These are phyloP conservation scores for Acrobeloides nanus DNA, from an alignment of 2,888 invertebrate species.

Conservation along the genomic window DNA sequence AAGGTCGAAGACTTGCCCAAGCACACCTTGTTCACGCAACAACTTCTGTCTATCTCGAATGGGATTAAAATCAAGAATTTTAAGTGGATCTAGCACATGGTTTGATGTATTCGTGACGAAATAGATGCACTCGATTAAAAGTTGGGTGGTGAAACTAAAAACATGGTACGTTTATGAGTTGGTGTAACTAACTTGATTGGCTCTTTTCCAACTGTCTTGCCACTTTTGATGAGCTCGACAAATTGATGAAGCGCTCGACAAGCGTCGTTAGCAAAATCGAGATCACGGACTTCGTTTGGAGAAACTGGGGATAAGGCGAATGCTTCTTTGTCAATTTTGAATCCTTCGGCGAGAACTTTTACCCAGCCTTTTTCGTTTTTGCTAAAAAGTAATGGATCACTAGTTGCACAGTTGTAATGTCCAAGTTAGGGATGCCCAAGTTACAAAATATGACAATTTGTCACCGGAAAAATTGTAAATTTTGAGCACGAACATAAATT, in stretches of 20 bases:
- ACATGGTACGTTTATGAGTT: neutral
- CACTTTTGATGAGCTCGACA: slow-evolving; percentile 40
- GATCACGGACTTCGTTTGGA: slow-evolving; percentile 89
- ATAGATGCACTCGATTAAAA: slow-evolving; percentile 69
- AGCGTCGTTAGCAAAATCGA: slow-evolving; percentile 98
- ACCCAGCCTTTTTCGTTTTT: slow-evolving; percentile 53
- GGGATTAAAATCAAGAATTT: slow-evolving; percentile 72
- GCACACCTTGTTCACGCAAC: slow-evolving; percentile 87
- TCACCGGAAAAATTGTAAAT: too few species aligned
- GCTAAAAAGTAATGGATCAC: too few species aligned
- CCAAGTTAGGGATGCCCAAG: too few species aligned
- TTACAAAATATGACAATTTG: too few species aligned
- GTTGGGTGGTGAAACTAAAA: slow-evolving; percentile 43
- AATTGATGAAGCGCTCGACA: slow-evolving; percentile 72
- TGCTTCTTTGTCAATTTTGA: slow-evolving; percentile 96
- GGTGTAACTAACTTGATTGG: slow-evolving; percentile 34
- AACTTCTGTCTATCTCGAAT: slow-evolving; percentile 91
- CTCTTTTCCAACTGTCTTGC: slow-evolving; percentile 44
- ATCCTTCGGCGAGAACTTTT: slow-evolving; percentile 79
- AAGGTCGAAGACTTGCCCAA: slow-evolving; percentile 61
- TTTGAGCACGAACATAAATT: too few species aligned
- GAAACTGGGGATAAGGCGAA: slow-evolving; percentile 93
- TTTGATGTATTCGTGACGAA: slow-evolving; percentile 93
- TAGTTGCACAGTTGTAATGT: too few species aligned
- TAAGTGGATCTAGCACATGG: slow-evolving; percentile 85